phyloP scores from a whole-genome alignment of 2,113 vertebrate species.

The Chloebia gouldiae region DNA sequence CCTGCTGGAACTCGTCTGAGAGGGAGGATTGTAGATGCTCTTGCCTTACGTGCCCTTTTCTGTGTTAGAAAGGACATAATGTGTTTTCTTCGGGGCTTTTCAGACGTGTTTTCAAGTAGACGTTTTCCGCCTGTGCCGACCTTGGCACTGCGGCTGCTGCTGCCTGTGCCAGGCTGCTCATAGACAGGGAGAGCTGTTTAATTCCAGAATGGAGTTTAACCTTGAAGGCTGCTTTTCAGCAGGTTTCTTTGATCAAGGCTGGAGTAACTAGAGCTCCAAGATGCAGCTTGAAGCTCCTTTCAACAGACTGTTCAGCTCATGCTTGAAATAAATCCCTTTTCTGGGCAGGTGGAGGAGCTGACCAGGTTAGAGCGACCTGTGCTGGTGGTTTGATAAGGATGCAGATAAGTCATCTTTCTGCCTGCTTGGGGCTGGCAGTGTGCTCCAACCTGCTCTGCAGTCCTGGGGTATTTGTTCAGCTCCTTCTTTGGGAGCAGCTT shows the following conservation, averaged over 20 bases:
- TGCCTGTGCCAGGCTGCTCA: background rate
- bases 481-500: background rate
- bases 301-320: background rate
- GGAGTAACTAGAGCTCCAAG: background rate
- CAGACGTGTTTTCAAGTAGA: background rate
- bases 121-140: accelerated
- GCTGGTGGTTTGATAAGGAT: background rate
- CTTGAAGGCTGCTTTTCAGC: background rate
- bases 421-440: background rate
- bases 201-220: background rate
- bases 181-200: background rate
- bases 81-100: background rate
- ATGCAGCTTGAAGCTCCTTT: background rate
- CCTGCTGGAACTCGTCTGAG: background rate
- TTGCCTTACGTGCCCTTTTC: background rate
- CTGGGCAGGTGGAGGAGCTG: background rate
- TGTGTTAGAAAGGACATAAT: background rate
- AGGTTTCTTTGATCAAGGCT: background rate
- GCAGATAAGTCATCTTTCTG: background rate
- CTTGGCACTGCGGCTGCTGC: background rate
- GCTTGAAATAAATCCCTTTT: background rate
- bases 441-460: background rate
- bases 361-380: background rate
- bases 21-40: background rate
- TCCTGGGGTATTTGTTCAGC: background rate